These are phyloP conservation scores for Aelia acuminata DNA, from an alignment of 2,888 invertebrate species.

Conservation along the genomic window DNA sequence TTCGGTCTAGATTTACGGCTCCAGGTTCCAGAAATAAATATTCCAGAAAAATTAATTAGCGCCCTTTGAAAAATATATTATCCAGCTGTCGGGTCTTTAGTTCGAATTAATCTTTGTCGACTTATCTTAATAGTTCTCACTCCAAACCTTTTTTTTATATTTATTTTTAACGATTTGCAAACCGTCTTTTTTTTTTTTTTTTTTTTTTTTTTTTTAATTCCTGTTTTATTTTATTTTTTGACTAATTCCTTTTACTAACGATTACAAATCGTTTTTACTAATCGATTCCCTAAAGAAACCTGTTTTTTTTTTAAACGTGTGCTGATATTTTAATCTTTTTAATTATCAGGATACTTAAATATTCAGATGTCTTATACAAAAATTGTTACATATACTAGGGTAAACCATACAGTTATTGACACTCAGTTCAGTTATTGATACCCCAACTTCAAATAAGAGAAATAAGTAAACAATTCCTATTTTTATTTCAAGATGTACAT, in stretches of 20 bases:
- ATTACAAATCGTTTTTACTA: neutral
- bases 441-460: no score
- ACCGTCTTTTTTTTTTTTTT: neutral
- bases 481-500: no score
- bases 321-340: no score
- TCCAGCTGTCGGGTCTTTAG: neutral
- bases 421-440: no score
- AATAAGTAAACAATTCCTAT: no score
- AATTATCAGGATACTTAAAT: no score
- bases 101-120: neutral
- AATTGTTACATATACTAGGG: no score
- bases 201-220: neutral
- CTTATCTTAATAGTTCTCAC: slow-evolving; percentile 22
- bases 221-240: neutral
- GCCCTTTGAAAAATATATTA: neutral
- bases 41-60: slow-evolving; percentile 27
- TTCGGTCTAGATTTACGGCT: neutral
- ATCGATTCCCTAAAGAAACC: neutral
- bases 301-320: neutral
- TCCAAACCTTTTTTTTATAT: neutral
- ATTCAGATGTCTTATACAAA: no score
- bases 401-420: no score
- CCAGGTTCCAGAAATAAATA: neutral
- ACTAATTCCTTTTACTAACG: neutral
- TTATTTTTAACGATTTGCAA: no score